A percentile compares a stretch with the other conserved stretches of the same genome.
Conservation (phyloP, 1,140 invertebrate genomes). For the Drosophila novamexicana region DNA sequence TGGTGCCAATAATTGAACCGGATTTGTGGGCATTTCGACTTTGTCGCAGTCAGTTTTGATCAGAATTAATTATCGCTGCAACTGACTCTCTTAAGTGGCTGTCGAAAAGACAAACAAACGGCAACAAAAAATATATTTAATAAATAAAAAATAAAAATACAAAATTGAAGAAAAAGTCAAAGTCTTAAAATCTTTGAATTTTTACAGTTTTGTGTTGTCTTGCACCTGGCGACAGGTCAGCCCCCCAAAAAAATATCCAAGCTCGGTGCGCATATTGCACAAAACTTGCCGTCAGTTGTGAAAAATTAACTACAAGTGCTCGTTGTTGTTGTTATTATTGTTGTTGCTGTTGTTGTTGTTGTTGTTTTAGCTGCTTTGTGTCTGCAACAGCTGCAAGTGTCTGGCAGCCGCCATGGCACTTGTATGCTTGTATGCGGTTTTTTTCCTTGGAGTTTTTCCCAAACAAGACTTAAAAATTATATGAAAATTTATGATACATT, state of each 20-base stretch:
- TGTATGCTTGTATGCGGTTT: constrained; percentile 38
- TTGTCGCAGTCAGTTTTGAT: constrained; percentile 52
- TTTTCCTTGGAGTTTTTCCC: constrained; percentile 18
- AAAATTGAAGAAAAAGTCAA: constrained; percentile 67
- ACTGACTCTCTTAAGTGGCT: constrained; percentile 58
- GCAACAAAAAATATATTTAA: constrained; percentile 23
- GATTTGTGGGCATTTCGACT: constrained; percentile 44
- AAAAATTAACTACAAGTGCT: constrained; percentile 81
- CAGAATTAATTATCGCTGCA: constrained; percentile 78
- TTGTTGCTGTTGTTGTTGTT: constrained; percentile 48
- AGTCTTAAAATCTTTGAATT: constrained; percentile 70
- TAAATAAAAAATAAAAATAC: constrained; percentile 23
- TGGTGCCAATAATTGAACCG: constrained; percentile 70
- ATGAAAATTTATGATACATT: constrained; percentile 82
- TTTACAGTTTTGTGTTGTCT: constrained; percentile 51
- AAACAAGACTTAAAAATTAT: constrained; percentile 78
- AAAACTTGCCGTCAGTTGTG: constrained; percentile 78
- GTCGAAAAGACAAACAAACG: constrained; percentile 50
- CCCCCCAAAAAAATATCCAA: constrained; percentile 48
- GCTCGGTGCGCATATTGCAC: constrained; percentile 70
- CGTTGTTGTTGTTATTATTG: constrained; percentile 57
- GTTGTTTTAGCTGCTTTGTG: constrained; percentile 44
- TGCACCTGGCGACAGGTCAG: constrained; percentile 79
- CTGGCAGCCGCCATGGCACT: constrained; percentile 60
- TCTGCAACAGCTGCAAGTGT: constrained; percentile 73